Evolutionary conservation across 2,113 vertebrate species (phyloP), one percentile per base, ranked within the genome.

Genomic region (Peromyscus leucopus): DNA sequence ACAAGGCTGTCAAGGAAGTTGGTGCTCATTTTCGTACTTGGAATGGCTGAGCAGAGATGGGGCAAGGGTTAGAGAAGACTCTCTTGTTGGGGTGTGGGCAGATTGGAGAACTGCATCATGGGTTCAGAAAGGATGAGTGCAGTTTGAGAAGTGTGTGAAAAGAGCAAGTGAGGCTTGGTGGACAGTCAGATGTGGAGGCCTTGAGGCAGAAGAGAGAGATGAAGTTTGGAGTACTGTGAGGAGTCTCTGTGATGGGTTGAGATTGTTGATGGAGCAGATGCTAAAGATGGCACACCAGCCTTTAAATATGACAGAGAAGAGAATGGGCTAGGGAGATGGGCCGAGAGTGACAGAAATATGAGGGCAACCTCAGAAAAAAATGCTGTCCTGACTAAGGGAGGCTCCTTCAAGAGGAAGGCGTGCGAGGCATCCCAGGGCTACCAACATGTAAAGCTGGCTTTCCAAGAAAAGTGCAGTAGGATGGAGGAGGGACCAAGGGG

Each of bases 261-360:
- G 24, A 42, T 8, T 71, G 71, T 72, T 36, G 59, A 24, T 2
- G n/a, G 51, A 33, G 39, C 24, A 15, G 7, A 42, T 28, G 26
- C 8, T 13, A 1, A 10, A 28, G 2, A n/a, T 2, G 17, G 17
- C 22, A 22, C 36, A 19, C 22, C 21, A 2, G 26, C 15, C 19
- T 26, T 93, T n/a, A 9, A 5, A 4, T 33, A 22, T n/a, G 5
- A 11, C 57, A 26, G 3, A 26, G 63, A 80, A 42, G 16, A 31
- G 6, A 42, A 42, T 1, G 33, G n/a, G 65, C 36, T 57, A 24
- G 5, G 28, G 15, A 33, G 17, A 67, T 21, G 8, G 55, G 39
- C 12, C 5, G 1, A 6, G 42, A 24, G 11, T 61, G 21, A 7
- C 42, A 33, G 57, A 74, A 46, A 55, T 16, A 12, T 8, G 12